Conservation (phyloP, 2,797 vertebrate species). For the Centroberyx gerrardi region DNA sequence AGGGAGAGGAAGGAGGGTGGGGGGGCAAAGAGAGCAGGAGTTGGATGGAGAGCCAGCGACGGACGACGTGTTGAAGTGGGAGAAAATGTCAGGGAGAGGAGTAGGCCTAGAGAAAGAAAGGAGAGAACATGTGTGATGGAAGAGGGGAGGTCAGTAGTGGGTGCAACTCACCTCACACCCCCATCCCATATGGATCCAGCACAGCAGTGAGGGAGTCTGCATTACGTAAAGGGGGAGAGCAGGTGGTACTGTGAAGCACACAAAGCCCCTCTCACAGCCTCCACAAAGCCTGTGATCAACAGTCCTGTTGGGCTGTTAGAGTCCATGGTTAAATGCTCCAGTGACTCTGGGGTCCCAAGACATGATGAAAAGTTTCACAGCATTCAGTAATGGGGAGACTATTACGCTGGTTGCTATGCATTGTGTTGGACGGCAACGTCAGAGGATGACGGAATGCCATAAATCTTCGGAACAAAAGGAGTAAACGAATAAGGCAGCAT, state of each 20-base stretch:
- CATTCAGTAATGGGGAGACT: constrained; percentile 57
- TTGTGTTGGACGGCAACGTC: constrained; percentile 52
- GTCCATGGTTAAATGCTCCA: constrained; percentile 61
- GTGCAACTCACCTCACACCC: constrained; percentile 78
- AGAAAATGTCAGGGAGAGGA: constrained; percentile 58
- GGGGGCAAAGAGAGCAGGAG: constrained; percentile 29
- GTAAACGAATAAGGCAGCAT: constrained; percentile 45
- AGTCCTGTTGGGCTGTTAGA: constrained; percentile 46
- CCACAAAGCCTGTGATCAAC: constrained; percentile 41
- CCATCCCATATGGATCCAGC: constrained; percentile 59
- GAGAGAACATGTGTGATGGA: constrained; percentile 57
- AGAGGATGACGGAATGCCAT: constrained; percentile 67
- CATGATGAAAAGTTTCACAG: constrained; percentile 69
- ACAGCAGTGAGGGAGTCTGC: constrained; percentile 51
- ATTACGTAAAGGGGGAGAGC: constrained; percentile 71
- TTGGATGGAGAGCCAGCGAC: constrained; percentile 55
- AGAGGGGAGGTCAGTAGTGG: constrained; percentile 65
- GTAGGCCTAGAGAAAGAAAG: constrained; percentile 39
- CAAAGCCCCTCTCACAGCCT: constrained; percentile 23
- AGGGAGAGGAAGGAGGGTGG: neutral
- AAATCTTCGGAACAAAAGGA: constrained; percentile 65
- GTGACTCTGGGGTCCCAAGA: constrained; percentile 65
- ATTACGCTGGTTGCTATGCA: constrained; percentile 58
- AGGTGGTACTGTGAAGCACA: constrained; percentile 60
- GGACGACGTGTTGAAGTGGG: constrained; percentile 68